Percentiles rank a stretch among this genome's conserved stretches.
phyloP scores from a whole-genome alignment of 2,888 invertebrate genomes.

The Agriopis aurantiaria region DNA sequence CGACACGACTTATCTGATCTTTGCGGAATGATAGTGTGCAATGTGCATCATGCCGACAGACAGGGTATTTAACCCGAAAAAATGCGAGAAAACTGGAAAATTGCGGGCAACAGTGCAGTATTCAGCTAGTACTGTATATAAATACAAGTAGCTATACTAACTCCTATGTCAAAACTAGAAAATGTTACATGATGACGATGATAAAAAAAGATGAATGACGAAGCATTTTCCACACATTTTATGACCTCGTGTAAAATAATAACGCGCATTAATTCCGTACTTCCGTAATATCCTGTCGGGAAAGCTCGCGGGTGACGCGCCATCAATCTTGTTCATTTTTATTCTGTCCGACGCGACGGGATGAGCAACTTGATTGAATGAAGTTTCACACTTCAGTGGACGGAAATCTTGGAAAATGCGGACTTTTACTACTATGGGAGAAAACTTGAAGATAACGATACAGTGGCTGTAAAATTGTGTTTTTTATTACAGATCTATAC shows the following conservation, averaged over 20 bases:
- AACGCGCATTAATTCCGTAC: slow-evolving; percentile 34
- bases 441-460: neutral
- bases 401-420: slow-evolving; percentile 33
- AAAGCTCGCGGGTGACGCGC: slow-evolving; percentile 50
- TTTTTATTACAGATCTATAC: too few relatives aligned
- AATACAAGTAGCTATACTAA: neutral
- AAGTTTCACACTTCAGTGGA: slow-evolving; percentile 41
- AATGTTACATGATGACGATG: neutral
- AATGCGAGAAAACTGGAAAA: too few relatives aligned
- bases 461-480: neutral
- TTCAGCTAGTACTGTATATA: neutral
- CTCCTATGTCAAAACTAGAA: neutral
- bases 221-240: slow-evolving; percentile 20
- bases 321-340: slow-evolving; percentile 72
- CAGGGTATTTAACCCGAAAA: too few relatives aligned
- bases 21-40: too few relatives aligned
- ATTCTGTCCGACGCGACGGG: slow-evolving; percentile 48
- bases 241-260: slow-evolving; percentile 39
- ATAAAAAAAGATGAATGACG: slow-evolving; percentile 15
- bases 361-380: slow-evolving; percentile 59
- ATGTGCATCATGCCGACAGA: too few relatives aligned
- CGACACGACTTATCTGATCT: too few relatives aligned
- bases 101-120: too few relatives aligned
- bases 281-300: slow-evolving; percentile 38
- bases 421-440: slow-evolving; percentile 19